phyloP scores from a whole-genome alignment of 2,797 vertebrate species.

The Morus bassanus region DNA sequence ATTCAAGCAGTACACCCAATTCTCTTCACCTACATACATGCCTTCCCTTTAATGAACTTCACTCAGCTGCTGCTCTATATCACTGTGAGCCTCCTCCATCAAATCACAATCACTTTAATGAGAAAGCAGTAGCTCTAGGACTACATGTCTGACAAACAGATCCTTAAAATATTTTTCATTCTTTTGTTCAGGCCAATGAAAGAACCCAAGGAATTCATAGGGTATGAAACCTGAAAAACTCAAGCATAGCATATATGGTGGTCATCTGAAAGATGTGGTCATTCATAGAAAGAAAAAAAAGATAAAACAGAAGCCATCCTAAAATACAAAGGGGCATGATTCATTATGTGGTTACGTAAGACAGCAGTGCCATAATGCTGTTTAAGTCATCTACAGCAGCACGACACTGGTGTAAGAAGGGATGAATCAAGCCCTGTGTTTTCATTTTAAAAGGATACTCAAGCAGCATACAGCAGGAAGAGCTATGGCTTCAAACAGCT shows the following conservation, averaged over 20 bases:
- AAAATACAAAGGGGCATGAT: background rate
- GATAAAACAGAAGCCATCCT: background rate
- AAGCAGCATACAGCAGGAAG: background rate
- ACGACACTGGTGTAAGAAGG: background rate
- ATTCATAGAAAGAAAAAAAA: background rate
- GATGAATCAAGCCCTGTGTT: background rate
- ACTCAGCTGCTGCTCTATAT: background rate
- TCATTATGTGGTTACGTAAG: background rate
- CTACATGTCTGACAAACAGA: background rate
- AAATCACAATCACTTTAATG: background rate
- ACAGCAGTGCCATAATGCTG: background rate
- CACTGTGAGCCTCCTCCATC: background rate
- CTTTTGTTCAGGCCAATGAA: background rate
- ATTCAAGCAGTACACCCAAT: background rate
- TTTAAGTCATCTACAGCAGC: background rate
- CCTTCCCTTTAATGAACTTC: background rate
- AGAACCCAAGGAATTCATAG: background rate
- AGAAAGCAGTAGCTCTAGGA: background rate
- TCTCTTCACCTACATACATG: background rate
- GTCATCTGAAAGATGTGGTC: background rate
- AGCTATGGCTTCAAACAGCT: background rate
- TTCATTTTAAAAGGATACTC: background rate
- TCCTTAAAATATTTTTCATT: background rate
- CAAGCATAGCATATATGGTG: accelerated
- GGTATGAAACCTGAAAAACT: background rate